Evolutionary conservation across 2,113 vertebrate species (phyloP).

Genomic region (Pholis gunnellus): DNA sequence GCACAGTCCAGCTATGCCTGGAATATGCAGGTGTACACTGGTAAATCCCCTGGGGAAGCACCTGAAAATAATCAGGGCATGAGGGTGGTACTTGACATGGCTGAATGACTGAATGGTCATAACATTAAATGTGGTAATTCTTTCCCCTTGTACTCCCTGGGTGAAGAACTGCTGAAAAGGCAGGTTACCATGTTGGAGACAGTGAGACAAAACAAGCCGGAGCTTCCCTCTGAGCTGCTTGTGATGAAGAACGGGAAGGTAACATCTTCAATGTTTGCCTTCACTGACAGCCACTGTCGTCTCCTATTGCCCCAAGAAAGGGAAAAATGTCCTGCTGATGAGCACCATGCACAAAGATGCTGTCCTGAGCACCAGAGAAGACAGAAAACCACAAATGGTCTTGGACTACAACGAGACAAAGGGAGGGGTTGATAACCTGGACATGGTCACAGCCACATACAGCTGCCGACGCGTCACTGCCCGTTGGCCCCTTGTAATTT

Average conservation of each 20-base stretch:
- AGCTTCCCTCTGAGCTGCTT: no score
- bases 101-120: not conserved
- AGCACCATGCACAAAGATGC: conserved; percentile 2
- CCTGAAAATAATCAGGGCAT: not conserved
- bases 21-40: conserved; percentile 2
- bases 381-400: conserved; percentile 13
- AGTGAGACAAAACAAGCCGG: no score
- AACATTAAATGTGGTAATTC: no score
- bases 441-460: conserved; percentile 17
- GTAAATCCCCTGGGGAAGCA: not conserved
- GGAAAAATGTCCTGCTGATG: not conserved
- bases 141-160: no score
- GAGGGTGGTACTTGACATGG: not conserved
- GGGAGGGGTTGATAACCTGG: conserved; percentile 12
- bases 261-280: no score
- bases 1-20: not conserved
- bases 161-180: no score
- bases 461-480: not conserved
- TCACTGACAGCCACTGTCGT: not conserved
- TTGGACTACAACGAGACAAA: conserved; percentile 1
- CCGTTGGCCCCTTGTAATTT: not conserved
- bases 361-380: conserved; percentile 4
- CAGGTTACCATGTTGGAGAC: no score
- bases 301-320: not conserved
- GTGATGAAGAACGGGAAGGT: no score